A percentile compares a stretch with the other conserved stretches of the same genome.
These are phyloP conservation scores for Pammene fasciana DNA, from an alignment of 2,888 invertebrate species.

Conservation along the genomic window DNA sequence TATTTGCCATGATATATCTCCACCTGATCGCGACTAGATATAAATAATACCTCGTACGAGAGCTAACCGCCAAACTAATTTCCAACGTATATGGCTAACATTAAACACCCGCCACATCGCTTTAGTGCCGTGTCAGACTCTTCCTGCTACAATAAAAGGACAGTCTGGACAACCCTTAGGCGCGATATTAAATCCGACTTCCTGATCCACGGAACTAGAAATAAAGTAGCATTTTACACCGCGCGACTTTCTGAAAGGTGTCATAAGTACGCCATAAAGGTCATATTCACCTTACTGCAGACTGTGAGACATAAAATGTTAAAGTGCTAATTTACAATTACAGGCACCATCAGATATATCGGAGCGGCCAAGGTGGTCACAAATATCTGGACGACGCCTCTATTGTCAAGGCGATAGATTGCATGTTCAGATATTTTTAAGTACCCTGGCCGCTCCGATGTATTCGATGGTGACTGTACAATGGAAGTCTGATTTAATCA, in stretches of 20 bases:
- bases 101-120: conserved; percentile 3
- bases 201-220: conserved; percentile 33
- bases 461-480: too few species aligned
- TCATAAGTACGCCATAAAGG: conserved; percentile 24
- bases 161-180: conserved; percentile 41
- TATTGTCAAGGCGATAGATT: too few species aligned
- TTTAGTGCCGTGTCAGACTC: conserved; percentile 33
- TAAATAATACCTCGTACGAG: too few species aligned
- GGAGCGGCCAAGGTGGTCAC: too few species aligned
- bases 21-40: too few species aligned
- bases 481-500: background rate
- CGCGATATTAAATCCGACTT: conserved; percentile 39
- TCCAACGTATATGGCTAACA: background rate
- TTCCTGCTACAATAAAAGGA: conserved; percentile 31
- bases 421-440: too few species aligned
- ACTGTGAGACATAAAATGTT: background rate
- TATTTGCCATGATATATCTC: too few species aligned
- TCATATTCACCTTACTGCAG: conserved; percentile 9
- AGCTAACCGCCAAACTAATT: background rate
- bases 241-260: conserved; percentile 13
- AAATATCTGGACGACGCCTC: too few species aligned
- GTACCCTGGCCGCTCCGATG: too few species aligned
- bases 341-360: too few species aligned
- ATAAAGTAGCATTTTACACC: conserved; percentile 34
- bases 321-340: background rate